These are phyloP conservation scores for Esox masquinongy DNA, from an alignment of 2,797 vertebrate species.

Conservation along the genomic window DNA sequence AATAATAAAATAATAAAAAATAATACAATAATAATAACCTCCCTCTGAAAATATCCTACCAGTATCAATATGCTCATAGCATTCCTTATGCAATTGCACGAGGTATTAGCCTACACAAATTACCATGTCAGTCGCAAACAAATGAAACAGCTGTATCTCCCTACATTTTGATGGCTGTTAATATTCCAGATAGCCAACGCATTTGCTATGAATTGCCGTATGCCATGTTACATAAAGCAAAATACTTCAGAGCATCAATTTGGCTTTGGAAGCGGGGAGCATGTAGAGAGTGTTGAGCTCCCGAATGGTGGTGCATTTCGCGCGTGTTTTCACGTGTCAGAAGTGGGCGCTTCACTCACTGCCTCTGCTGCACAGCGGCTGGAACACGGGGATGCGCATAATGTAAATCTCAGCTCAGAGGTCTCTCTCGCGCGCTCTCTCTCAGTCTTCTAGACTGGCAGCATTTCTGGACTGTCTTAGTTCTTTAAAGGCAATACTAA, in stretches of 20 bases:
- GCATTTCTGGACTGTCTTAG: constrained; percentile 49
- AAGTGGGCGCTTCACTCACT: constrained; percentile 63
- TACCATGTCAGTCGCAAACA: background rate
- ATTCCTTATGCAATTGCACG: background rate
- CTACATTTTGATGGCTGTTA: background rate
- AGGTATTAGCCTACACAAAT: constrained; percentile 3
- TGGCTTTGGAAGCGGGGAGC: background rate
- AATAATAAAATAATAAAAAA: background rate
- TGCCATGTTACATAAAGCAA: background rate
- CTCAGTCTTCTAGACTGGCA: constrained; percentile 48
- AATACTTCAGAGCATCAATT: background rate
- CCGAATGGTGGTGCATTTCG: constrained; percentile 64
- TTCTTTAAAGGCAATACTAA: constrained; percentile 41
- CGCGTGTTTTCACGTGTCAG: constrained; percentile 66
- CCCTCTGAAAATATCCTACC: too few species aligned
- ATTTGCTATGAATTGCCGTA: background rate
- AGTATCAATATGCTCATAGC: background rate
- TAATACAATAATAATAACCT: background rate
- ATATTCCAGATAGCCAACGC: background rate
- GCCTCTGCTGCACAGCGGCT: constrained; percentile 64
- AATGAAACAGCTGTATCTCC: background rate
- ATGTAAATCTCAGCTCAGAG: constrained; percentile 60
- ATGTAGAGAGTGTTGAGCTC: background rate
- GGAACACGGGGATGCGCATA: constrained; percentile 69
- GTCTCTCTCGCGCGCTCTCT: constrained; percentile 37